These are phyloP conservation scores for Chlorops oryzae DNA, from an alignment of 1,140 invertebrate species.

Conservation along the genomic window DNA sequence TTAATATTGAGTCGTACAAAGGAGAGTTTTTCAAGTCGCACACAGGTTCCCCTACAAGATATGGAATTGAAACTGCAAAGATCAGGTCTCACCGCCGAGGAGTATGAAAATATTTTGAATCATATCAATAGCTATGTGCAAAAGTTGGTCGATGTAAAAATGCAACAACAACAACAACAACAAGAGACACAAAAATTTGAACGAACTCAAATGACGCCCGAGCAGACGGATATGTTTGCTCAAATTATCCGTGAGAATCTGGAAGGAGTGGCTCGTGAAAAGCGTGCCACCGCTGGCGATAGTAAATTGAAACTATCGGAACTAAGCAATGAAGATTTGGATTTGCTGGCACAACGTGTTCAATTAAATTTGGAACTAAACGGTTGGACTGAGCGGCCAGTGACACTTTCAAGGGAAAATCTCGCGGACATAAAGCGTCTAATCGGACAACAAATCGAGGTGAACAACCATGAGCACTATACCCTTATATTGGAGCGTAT, in stretches of 20 bases:
- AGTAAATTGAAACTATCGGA: constrained; percentile 4
- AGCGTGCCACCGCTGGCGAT: constrained; percentile 5
- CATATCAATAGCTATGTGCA: constrained; percentile 44
- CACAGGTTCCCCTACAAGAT: constrained; percentile 24
- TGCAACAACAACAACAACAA: constrained; percentile 24
- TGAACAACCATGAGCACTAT: constrained; percentile 32
- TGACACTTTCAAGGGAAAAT: constrained; percentile 36
- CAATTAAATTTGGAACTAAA: constrained; percentile 20
- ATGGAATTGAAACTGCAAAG: constrained; percentile 29
- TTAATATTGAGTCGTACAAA: no score
- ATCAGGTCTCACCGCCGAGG: constrained; percentile 31
- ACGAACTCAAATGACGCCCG: constrained; percentile 16
- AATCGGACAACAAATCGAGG: constrained; percentile 30
- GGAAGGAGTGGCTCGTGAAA: constrained; percentile 6
- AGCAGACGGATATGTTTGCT: constrained; percentile 29
- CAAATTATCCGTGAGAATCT: constrained; percentile 32
- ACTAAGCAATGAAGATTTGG: constrained; percentile 24
- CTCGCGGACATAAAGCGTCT: constrained; percentile 41
- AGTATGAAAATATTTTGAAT: constrained; percentile 43
- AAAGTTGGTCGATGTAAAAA: constrained; percentile 32
- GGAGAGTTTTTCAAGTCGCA: constrained; percentile 8
- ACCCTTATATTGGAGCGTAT: constrained; percentile 41
- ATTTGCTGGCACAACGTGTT: constrained; percentile 19
- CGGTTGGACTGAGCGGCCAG: constrained; percentile 18
- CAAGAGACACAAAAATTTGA: not conserved